Base-by-base conservation (phyloP, 2,797 vertebrate species). In the Chiroxiphia lanceolata region DNA sequence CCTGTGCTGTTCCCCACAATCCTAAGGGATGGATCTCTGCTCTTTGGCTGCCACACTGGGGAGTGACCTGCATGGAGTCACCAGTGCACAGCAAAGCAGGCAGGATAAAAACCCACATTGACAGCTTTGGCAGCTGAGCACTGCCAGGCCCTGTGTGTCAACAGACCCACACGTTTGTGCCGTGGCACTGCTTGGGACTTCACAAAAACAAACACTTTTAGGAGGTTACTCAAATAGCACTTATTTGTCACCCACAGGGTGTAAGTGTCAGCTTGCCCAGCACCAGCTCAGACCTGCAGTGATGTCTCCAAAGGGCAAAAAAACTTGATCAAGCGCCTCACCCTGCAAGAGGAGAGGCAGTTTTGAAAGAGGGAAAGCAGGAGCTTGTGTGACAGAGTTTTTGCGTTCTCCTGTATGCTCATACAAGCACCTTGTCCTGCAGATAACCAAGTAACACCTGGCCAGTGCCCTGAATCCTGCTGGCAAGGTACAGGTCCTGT, bases 241-340 rank as follows among this genome's bases (percentile, higher is more conserved):
- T 25, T 25, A 38, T 9, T n/a, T 72, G 50, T 31, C n/a, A 76
- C 13, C 3, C 27, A 44, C 70, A 42, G 36, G 23, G 19, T 38
- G 0, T 21, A 34, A 54, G 47, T 0, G 0, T 8, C 6, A 5
- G 17, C 48, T 51, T 42, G 23, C 27, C 21, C 3, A 4, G 59
- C 54, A 71, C 18, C 40, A 87, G 65, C 26, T 77, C 64, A 80
- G 64, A 76, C 29, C 59, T 21, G 11, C n/a, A 69, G 34, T 6
- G 57, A 8, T 11, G 14, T 67, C 53, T 72, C 29, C 75, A 56
- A 33, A 75, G 27, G 15, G 25, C 4, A 70, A 48, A 45, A 23
- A 16, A 20, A 50, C 6, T 9, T 34, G 11, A 23, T 27, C 15
- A 10, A 48, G 77, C 34, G 12, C 25, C 27, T 60, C 42, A 53